Conservation (phyloP, 2,797 vertebrate species). For the Caiman crocodilus region DNA sequence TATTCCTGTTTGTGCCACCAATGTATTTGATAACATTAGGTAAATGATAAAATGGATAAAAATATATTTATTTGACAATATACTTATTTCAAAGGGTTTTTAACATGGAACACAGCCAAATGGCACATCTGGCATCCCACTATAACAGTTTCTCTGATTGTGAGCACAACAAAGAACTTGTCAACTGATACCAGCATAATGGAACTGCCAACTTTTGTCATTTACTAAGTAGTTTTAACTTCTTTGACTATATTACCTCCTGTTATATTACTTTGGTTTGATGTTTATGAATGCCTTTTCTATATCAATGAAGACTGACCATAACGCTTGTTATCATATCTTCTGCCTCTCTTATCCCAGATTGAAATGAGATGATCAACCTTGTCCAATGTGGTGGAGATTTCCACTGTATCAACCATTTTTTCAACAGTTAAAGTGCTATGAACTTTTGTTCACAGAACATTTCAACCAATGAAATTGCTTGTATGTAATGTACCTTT, state of each 20-base stretch:
- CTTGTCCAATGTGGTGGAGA: no score
- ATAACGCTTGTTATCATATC: neutral
- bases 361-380: neutral
- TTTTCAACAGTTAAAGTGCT: no score
- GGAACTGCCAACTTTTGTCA: neutral
- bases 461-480: no score
- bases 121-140: neutral
- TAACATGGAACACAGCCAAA: neutral
- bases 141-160: neutral
- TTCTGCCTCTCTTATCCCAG: neutral
- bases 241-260: neutral
- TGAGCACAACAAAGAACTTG: neutral
- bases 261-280: neutral
- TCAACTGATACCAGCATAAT: neutral
- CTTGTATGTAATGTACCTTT: no score
- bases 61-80: neutral
- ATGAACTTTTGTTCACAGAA: no score
- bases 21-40: neutral
- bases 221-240: slow-evolving; percentile 43
- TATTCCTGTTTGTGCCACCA: slow-evolving; percentile 8
- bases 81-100: neutral
- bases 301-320: neutral
- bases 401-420: no score
- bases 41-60: neutral
- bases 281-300: slow-evolving; percentile 15